A percentile compares a stretch with the other conserved stretches of the same genome.
These are phyloP conservation scores for Bactericera cockerelli DNA, from an alignment of 1,140 invertebrate species.

Conservation along the genomic window DNA sequence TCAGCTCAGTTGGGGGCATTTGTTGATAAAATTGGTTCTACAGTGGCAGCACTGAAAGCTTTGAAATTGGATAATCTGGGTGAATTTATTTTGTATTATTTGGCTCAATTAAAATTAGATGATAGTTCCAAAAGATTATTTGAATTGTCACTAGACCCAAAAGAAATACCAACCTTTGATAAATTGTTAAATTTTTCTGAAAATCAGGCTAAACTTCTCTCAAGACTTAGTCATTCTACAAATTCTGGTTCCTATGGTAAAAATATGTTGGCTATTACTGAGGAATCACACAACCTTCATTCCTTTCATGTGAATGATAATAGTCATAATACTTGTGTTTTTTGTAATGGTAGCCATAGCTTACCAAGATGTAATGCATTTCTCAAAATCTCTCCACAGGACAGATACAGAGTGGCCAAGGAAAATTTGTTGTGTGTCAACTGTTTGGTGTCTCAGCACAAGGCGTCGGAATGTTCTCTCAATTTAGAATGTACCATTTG, in stretches of 20 bases:
- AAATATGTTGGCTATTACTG: neutral
- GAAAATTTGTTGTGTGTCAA: neutral
- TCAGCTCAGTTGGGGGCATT: neutral
- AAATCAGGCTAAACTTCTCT: neutral
- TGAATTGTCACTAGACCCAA: neutral
- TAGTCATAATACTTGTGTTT: neutral
- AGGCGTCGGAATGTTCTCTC: neutral
- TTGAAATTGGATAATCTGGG: neutral
- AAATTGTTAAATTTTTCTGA: neutral
- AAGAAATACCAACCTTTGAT: neutral
- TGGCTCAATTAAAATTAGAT: neutral
- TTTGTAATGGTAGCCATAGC: neutral
- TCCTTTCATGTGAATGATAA: neutral
- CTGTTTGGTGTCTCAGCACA: neutral
- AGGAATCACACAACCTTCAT: neutral
- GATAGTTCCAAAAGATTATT: neutral
- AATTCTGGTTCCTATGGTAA: neutral
- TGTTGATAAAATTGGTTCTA: neutral
- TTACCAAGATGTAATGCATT: neutral
- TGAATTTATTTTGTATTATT: neutral
- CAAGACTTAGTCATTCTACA: neutral
- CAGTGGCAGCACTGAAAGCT: neutral
- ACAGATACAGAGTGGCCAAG: neutral
- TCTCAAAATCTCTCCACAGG: neutral
- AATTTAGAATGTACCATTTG: neutral